Conservation (phyloP, 2,797 vertebrate genomes). For the Galagoides demidoff region DNA sequence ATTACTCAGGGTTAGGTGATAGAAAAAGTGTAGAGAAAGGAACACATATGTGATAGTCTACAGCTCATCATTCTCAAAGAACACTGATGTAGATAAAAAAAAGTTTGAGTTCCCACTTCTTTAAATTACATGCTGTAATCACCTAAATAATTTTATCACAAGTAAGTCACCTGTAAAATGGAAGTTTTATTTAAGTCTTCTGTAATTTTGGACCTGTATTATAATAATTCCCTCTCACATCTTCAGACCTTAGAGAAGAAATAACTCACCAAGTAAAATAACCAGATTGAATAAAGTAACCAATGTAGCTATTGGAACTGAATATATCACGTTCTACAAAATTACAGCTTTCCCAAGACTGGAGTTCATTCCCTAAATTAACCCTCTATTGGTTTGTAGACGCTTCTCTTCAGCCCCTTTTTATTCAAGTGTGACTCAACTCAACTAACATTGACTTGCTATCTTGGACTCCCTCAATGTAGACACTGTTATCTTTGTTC, state of each 20-base stretch:
- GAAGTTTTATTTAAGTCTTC: neutral
- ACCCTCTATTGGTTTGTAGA: neutral
- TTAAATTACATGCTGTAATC: neutral
- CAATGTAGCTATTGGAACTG: neutral
- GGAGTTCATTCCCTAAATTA: neutral
- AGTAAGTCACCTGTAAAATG: neutral
- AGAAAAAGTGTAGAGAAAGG: neutral
- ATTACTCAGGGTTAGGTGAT: neutral
- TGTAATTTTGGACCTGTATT: neutral
- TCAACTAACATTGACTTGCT: neutral
- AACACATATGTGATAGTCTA: neutral
- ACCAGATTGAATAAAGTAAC: neutral
- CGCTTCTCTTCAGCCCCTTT: neutral
- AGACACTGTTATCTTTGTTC: neutral
- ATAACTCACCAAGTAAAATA: conserved; percentile 13
- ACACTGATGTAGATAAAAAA: neutral
- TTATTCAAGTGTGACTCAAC: neutral
- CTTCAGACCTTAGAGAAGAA: neutral
- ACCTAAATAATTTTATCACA: conserved; percentile 15
- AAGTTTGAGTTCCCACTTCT: neutral
- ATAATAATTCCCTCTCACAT: conserved; percentile 20
- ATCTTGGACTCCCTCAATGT: neutral
- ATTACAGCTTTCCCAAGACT: neutral
- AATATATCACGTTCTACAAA: neutral
- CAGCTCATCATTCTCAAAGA: neutral